These are phyloP conservation scores for Alsophila aescularia DNA, from an alignment of 2,888 invertebrate species.

Conservation along the genomic window DNA sequence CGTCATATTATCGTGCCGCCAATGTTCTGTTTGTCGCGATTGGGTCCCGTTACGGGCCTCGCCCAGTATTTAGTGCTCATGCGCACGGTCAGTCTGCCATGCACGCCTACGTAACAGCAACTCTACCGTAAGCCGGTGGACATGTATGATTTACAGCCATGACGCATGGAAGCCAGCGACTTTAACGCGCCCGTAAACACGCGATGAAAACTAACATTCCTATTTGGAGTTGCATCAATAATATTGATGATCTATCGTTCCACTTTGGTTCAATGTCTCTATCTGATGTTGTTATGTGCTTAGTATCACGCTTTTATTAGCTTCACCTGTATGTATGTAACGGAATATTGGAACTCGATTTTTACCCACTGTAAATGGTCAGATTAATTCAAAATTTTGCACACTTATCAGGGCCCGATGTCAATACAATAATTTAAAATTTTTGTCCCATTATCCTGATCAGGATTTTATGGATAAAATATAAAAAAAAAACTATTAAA, in stretches of 20 bases:
- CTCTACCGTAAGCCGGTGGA: conserved; percentile 36
- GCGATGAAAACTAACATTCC: conserved; percentile 29
- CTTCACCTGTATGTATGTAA: no score
- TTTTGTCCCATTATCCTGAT: no score
- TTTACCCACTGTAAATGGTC: no score
- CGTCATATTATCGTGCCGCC: conserved; percentile 7
- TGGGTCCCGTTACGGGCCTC: conserved; percentile 34
- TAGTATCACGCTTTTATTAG: no score
- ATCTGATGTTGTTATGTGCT: not conserved
- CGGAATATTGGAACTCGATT: no score
- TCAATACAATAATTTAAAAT: no score
- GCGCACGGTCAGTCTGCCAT: conserved; percentile 35
- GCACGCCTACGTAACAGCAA: conserved; percentile 35
- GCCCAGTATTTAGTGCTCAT: conserved; percentile 15
- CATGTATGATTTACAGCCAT: conserved; percentile 30
- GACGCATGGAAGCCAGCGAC: conserved; percentile 33
- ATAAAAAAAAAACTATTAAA: no score
- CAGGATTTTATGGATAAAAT: no score
- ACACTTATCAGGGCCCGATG: no score
- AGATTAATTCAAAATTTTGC: no score
- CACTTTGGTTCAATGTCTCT: conserved; percentile 1
- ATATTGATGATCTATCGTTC: conserved; percentile 4
- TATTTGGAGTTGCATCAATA: conserved; percentile 7
- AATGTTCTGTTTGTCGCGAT: conserved; percentile 34
- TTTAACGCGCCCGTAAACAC: conserved; percentile 28